Base-by-base conservation (phyloP, 53 echinoderm and acorn worm genomes). In the Arbacia lixula region DNA sequence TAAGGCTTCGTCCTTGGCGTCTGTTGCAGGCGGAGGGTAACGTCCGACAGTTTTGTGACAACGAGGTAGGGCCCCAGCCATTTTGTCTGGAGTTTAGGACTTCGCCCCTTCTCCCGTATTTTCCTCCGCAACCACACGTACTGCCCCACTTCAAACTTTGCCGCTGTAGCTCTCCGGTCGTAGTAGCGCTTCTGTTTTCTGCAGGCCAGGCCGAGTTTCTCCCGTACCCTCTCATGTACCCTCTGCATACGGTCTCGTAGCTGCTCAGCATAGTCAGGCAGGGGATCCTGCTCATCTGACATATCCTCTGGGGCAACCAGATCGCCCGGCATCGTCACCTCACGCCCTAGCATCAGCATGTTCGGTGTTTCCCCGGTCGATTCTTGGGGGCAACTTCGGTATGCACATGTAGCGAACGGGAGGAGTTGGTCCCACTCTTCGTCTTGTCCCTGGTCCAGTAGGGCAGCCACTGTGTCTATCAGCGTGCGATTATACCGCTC, bases 401-500 rank as follows among this genome's bases (percentile, higher is more conserved):
- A 80, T 6, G 83, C 83, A 0, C 39, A 35, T 4, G 41, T 64
- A 3, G 62, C 62, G 5, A 43, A 63, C 5, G 81, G 39, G 4
- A 61, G 65, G 30, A 36, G 41, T 25, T n/a, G 3, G 49, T 82
- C 83, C 83, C 83, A 82, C 27, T 82, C 83, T 1, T 65, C 4
- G n/a, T 64, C 63, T 0, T 53, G 40, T 36, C 17, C 20, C 12
- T 31, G 83, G 19, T 83, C 83, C 2, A 83, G 17, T 16, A 83
- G 2, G 4, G 57, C 65, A 6, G 83, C 51, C 32, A 83, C 32
- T 4, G 52, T 60, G 9, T 53, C 34, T 4, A 69, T 14, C 0
- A 75, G 54, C 4, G 53, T 71, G 1, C 74, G 28, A 33, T 86
- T 86, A 25, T 30, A 86, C 5, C 74, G 35, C 34, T 86, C 75